Evolutionary conservation across 2,797 vertebrate genomes (phyloP).

Genomic region (Crotalus adamanteus): DNA sequence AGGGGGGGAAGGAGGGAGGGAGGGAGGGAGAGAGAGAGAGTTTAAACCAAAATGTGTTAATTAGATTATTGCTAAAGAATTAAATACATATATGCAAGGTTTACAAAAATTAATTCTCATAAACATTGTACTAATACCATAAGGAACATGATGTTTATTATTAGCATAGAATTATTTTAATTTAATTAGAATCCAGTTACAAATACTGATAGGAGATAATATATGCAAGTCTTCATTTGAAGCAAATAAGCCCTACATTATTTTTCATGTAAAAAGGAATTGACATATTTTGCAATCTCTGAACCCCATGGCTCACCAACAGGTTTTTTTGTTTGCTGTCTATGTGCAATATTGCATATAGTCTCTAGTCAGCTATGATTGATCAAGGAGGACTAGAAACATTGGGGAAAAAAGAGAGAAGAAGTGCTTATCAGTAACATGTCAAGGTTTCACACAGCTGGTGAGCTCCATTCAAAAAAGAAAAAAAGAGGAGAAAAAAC

Average conservation of each 20-base stretch:
- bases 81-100: constrained; percentile 58
- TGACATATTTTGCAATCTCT: neutral
- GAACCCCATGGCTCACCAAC: neutral
- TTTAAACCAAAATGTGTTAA: constrained; percentile 52
- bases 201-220: neutral
- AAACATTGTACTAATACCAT: constrained; percentile 63
- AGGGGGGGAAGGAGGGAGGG: too few species aligned
- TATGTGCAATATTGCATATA: neutral
- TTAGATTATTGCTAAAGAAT: constrained; percentile 62
- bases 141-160: constrained; percentile 53
- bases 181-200: constrained; percentile 28
- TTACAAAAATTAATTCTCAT: constrained; percentile 48
- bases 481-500: neutral
- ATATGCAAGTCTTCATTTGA: neutral
- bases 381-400: neutral
- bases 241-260: neutral
- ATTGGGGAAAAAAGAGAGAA: neutral
- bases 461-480: neutral
- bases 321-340: neutral
- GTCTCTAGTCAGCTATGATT: neutral
- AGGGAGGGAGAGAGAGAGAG: too few species aligned
- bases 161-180: constrained; percentile 38
- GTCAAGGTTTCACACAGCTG: neutral
- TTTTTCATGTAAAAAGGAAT: neutral
- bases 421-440: neutral